Evolutionary conservation across 2,888 invertebrate species (phyloP).

Genomic region (Polymixis flavicincta): DNA sequence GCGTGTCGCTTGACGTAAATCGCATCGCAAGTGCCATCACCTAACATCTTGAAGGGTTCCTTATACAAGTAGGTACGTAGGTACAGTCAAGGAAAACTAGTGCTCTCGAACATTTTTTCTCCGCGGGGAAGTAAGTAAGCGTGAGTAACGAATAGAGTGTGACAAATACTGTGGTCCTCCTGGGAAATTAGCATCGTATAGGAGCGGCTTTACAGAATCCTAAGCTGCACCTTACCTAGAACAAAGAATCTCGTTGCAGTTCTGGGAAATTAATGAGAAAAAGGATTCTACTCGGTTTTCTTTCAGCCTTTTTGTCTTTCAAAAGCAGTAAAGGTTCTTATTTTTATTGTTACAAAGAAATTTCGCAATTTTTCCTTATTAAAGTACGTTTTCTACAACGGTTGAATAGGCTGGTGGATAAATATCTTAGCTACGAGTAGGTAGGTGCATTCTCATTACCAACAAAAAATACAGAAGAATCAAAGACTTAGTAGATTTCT

Average conservation of each 20-base stretch:
- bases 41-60: no score
- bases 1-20: neutral
- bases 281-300: slow-evolving; percentile 37
- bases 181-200: slow-evolving; percentile 77
- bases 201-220: slow-evolving; percentile 64
- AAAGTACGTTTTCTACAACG: neutral
- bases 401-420: neutral
- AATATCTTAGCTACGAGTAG: neutral
- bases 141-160: slow-evolving; percentile 72
- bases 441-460: neutral
- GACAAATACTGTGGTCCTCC: slow-evolving; percentile 74
- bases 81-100: slow-evolving; percentile 13
- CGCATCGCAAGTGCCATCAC: no score
- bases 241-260: slow-evolving; percentile 60
- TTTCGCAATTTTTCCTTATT: slow-evolving; percentile 7
- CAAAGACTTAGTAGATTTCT: neutral
- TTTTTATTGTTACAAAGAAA: slow-evolving; percentile 7
- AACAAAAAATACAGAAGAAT: neutral
- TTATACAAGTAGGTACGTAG: neutral
- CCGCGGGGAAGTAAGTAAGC: slow-evolving; percentile 49
- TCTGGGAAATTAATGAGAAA: slow-evolving; percentile 62
- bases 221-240: slow-evolving; percentile 56
- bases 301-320: slow-evolving; percentile 27
- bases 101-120: slow-evolving; percentile 23
- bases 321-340: slow-evolving; percentile 13